phyloP scores from a whole-genome alignment of 2,888 invertebrate genomes.

The Lochmaea crataegi region DNA sequence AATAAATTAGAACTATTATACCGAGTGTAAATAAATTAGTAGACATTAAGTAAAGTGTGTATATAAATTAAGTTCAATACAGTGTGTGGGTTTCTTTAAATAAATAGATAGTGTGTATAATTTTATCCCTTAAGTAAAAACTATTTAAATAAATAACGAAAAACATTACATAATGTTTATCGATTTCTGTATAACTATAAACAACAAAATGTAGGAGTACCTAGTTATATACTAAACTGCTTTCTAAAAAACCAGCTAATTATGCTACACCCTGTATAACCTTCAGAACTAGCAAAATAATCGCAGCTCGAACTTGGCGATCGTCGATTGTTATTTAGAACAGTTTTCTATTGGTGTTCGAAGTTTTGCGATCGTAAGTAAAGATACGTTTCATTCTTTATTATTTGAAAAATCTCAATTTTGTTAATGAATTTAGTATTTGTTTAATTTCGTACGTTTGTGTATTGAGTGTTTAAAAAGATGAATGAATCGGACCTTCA shows the following conservation, averaged over 20 bases:
- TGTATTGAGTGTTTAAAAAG: constrained; percentile 22
- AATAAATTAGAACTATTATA: no score
- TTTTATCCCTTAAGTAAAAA: no score
- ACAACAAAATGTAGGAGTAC: background rate
- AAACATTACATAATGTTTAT: no score
- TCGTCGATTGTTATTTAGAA: constrained; percentile 43
- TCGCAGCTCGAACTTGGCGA: constrained; percentile 31
- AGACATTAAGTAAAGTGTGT: no score
- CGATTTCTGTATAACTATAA: no score
- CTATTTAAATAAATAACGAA: no score
- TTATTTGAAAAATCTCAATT: constrained; percentile 3
- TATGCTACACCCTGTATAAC: constrained; percentile 37
- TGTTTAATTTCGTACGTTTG: constrained; percentile 9
- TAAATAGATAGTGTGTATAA: no score
- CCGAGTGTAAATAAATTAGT: no score
- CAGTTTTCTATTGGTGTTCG: constrained; percentile 38
- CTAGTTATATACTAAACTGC: background rate
- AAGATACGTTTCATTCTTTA: constrained; percentile 25
- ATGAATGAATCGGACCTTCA: constrained; percentile 82
- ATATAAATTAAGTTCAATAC: no score
- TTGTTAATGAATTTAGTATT: constrained; percentile 21
- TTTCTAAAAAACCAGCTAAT: background rate
- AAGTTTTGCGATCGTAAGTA: constrained; percentile 25
- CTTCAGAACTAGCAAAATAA: constrained; percentile 35
- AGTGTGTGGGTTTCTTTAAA: no score